phyloP scores from a whole-genome alignment of 2,113 vertebrate genomes.

The Hystrix cristata region DNA sequence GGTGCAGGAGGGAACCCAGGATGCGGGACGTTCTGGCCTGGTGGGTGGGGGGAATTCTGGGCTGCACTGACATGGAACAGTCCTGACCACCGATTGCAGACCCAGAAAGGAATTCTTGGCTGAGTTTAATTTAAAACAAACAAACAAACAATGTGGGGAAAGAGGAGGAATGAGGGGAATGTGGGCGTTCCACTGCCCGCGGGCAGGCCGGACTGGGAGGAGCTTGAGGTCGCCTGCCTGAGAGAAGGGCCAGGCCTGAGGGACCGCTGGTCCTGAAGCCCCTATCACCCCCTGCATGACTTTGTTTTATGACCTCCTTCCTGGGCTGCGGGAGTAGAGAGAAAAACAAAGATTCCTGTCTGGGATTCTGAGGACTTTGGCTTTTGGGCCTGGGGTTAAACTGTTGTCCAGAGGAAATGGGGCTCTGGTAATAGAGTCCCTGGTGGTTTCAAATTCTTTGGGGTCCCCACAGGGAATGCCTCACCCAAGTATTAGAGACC shows the following conservation, averaged over 20 bases:
- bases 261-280: not conserved
- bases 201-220: accelerated
- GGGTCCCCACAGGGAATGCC: accelerated
- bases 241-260: not conserved
- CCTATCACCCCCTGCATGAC: too few species aligned
- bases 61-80: not conserved
- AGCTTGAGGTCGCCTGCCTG: not conserved
- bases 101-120: slow-evolving; percentile 39
- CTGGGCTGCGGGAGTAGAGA: not conserved
- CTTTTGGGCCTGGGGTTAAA: not conserved
- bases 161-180: slow-evolving; percentile 45
- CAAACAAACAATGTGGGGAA: slow-evolving; percentile 67
- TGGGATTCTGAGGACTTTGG: not conserved
- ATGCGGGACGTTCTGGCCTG: too few species aligned
- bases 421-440: not conserved
- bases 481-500: not conserved
- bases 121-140: slow-evolving; percentile 38
- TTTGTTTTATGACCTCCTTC: not conserved
- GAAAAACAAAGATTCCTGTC: too few species aligned
- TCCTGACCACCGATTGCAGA: not conserved
- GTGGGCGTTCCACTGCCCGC: not conserved
- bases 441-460: not conserved
- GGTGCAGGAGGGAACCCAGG: not conserved
- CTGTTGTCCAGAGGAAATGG: not conserved
- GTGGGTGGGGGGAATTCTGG: not conserved